Base-by-base conservation (phyloP, 2,797 vertebrate species). In the Onychomys torridus region DNA sequence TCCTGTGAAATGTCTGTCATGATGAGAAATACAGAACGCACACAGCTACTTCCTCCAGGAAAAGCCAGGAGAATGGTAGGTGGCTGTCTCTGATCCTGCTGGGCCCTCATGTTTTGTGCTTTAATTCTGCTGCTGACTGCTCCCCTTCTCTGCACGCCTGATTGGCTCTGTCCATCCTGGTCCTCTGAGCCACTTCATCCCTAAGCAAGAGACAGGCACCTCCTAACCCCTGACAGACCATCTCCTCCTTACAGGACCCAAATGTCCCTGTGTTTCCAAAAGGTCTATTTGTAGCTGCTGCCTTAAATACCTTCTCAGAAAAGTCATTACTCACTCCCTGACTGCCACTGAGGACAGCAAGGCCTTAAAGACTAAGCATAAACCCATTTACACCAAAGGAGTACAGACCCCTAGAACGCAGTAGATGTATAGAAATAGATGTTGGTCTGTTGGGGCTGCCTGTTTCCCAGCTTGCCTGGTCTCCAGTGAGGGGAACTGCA, bases 51-150 rank as follows among this genome's bases (percentile, higher is more conserved):
- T 81, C 88, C n/a, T 92, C 92, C 55, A 37, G 77, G 89, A 83
- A 89, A 63, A 43, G 21, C 46, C 81, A 87, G 21, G 16, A 92
- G 7, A 32, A 92, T 2, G 86, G 92, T 95, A 97, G 86, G 76
- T 90, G 93, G 79, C 16, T 29, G 11, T n/a, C 21, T 59, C 81
- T 79, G 34, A 52, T 73, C 40, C 63, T 77, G 37, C 52, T 19
- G 25, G 17, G 1, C 17, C 23, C 6, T 57, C 21, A 3, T 52
- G 79, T 71, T 78, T 92, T 82, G 6, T 86, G 6, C 69, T 94
- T 85, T 34, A 85, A 57, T 57, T 63, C 43, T 86, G 14, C 55
- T 85, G 29, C 19, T 19, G 37, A n/a, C 17, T 40, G 46, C 52
- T 14, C 81, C 76, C 63, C 40, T 75, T 27, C 34, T 46, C 2